Percentiles rank a stretch among this genome's conserved stretches.
Conservation (phyloP, 2,113 vertebrate species). For the Salvelinus fontinalis region DNA sequence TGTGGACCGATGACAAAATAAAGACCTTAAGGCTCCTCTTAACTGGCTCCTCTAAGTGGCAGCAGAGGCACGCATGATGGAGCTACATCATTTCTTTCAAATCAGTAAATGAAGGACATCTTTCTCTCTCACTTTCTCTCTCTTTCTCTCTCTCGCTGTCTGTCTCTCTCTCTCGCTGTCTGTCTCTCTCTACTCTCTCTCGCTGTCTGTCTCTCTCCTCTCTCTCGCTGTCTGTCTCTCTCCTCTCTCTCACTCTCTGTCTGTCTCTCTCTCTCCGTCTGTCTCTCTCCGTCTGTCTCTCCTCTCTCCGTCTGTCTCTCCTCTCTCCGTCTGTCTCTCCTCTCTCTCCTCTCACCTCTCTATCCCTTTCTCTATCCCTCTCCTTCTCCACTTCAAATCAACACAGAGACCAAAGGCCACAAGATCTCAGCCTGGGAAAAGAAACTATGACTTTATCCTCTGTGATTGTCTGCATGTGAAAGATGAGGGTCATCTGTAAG, state of each 20-base stretch:
- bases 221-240: neutral
- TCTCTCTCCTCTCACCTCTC: no score
- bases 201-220: neutral
- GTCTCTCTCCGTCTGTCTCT: neutral
- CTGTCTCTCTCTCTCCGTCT: neutral
- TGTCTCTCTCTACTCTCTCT: neutral
- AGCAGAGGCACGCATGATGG: neutral
- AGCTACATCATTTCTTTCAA: neutral
- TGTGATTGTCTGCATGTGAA: neutral
- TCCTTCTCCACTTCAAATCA: no score
- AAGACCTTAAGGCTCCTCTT: constrained; percentile 46
- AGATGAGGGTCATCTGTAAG: neutral
- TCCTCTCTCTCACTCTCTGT: neutral
- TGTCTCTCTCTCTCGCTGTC: no score
- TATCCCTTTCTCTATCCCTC: no score
- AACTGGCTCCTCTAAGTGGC: neutral
- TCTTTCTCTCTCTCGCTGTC: neutral
- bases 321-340: neutral
- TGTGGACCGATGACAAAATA: constrained; percentile 30
- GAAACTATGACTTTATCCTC: neutral
- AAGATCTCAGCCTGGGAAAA: no score
- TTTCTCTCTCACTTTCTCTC: neutral
- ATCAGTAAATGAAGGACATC: neutral
- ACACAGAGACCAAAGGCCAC: no score
- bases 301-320: neutral